A percentile compares a stretch with the other conserved stretches of the same genome.
These are phyloP conservation scores for Natator depressus DNA, from an alignment of 2,113 vertebrate genomes.

Conservation along the genomic window DNA sequence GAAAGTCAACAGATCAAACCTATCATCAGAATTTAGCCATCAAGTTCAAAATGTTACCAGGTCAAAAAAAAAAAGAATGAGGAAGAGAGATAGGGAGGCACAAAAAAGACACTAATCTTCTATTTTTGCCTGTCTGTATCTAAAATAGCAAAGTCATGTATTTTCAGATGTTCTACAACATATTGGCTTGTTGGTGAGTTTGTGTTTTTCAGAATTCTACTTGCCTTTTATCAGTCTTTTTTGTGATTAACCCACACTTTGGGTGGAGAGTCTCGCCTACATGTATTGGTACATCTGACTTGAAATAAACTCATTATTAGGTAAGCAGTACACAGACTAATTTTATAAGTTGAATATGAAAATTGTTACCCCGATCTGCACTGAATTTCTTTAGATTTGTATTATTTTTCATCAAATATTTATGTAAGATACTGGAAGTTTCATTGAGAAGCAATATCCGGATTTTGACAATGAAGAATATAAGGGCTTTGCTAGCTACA, in stretches of 20 bases:
- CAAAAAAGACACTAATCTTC: not conserved
- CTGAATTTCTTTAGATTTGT: not conserved
- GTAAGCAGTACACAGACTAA: not conserved
- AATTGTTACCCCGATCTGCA: not conserved
- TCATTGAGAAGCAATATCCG: not conserved
- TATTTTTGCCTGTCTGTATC: not conserved
- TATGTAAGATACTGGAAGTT: not conserved
- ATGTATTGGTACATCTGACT: not conserved
- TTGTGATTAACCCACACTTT: not conserved
- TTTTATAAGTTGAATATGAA: not conserved
- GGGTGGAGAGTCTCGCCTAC: not conserved
- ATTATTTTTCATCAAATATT: not conserved
- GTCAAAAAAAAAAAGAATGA: not conserved
- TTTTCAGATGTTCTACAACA: not conserved
- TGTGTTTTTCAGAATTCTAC: not conserved
- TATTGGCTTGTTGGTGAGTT: not conserved
- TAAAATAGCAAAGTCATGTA: not conserved
- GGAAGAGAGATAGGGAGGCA: not conserved
- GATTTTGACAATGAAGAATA: not conserved
- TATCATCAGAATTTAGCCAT: not conserved
- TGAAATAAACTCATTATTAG: rapidly evolving
- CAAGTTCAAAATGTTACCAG: not conserved
- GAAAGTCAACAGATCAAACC: not conserved
- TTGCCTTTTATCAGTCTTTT: not conserved
- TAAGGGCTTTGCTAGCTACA: not conserved